A percentile compares a stretch with the other conserved stretches of the same genome.
These are phyloP conservation scores for Platyrinchus mystaceus DNA, from an alignment of 2,797 vertebrate genomes.

Conservation along the genomic window DNA sequence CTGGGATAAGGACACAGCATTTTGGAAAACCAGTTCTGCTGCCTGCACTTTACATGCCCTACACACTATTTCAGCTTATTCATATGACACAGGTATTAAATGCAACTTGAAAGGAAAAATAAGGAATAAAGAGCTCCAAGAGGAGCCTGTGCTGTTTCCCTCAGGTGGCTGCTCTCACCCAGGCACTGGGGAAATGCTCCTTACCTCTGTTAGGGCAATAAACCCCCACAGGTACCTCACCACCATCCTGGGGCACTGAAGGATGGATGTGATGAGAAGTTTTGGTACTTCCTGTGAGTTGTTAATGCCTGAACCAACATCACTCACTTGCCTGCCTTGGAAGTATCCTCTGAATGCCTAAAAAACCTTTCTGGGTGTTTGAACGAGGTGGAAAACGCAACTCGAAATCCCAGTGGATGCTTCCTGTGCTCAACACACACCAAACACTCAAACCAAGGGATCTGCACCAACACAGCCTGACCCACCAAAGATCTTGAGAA, in stretches of 20 bases:
- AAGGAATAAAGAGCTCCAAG: not conserved
- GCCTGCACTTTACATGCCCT: fast-evolving
- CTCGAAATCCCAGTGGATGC: fast-evolving
- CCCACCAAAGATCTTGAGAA: not conserved
- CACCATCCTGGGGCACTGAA: not conserved
- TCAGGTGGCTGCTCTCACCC: not conserved
- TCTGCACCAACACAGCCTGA: not conserved
- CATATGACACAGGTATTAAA: not conserved
- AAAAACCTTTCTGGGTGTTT: not conserved
- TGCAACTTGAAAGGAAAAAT: not conserved
- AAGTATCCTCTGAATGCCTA: not conserved
- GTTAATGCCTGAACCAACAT: not conserved
- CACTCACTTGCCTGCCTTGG: not conserved
- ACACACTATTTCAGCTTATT: not conserved
- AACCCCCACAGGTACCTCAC: not conserved
- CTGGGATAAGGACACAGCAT: not conserved
- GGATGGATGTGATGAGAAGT: not conserved
- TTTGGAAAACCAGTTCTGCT: not conserved
- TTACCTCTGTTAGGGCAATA: not conserved
- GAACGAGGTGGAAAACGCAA: not conserved
- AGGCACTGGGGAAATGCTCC: not conserved
- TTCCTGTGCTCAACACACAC: not conserved
- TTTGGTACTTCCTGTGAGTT: not conserved
- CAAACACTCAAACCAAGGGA: not conserved
- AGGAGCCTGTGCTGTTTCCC: not conserved